These are phyloP conservation scores for Schizaphis graminum DNA, from an alignment of 2,888 invertebrate genomes.

Conservation along the genomic window DNA sequence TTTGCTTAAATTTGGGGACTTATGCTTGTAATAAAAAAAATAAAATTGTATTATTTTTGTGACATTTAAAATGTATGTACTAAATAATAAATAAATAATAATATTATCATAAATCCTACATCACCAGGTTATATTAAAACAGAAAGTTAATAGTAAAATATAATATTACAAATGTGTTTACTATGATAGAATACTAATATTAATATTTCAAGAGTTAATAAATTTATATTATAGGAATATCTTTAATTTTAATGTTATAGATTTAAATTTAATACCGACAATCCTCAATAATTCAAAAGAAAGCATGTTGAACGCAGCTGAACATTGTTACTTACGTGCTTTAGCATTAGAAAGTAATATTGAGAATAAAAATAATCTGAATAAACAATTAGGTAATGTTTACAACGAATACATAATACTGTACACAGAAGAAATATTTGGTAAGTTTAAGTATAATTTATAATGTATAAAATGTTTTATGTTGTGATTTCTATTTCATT, in stretches of 20 bases:
- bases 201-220: too few relatives aligned
- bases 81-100: too few relatives aligned
- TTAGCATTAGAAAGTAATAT: slow-evolving; percentile 73
- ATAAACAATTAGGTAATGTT: slow-evolving; percentile 81
- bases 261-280: slow-evolving; percentile 56
- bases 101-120: too few relatives aligned
- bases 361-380: slow-evolving; percentile 74
- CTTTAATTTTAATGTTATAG: slow-evolving; percentile 68
- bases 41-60: too few relatives aligned
- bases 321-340: slow-evolving; percentile 79
- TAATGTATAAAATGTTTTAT: not conserved
- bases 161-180: too few relatives aligned
- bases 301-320: slow-evolving; percentile 58
- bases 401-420: slow-evolving; percentile 86
- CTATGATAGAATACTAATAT: too few relatives aligned
- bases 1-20: too few relatives aligned
- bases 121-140: too few relatives aligned
- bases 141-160: too few relatives aligned
- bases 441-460: not conserved
- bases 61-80: too few relatives aligned
- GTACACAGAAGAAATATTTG: slow-evolving; percentile 82
- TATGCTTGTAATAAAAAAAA: too few relatives aligned
- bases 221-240: too few relatives aligned
- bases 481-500: not conserved
- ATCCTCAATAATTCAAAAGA: slow-evolving; percentile 28